Evolutionary conservation across 2,113 vertebrate genomes (phyloP).

Genomic region (Zootoca vivipara): DNA sequence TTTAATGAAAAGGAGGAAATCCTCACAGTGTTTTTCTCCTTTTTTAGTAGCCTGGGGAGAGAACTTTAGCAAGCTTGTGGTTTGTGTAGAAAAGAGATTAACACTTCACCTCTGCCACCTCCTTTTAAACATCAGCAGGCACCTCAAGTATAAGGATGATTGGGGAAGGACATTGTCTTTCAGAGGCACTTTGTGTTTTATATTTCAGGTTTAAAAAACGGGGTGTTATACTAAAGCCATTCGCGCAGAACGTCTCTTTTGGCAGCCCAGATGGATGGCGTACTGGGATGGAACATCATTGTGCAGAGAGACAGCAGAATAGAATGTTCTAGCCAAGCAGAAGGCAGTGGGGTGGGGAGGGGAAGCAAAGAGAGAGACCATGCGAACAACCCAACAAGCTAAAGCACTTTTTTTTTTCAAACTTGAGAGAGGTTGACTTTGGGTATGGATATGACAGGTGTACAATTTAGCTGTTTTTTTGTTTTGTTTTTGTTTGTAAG

Average conservation of each 20-base stretch:
- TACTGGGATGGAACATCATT: neutral
- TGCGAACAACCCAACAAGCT: neutral
- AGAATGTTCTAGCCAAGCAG: constrained; percentile 1
- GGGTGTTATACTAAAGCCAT: neutral
- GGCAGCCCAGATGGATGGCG: neutral
- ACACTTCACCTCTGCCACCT: neutral
- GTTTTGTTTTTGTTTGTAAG: too few relatives aligned
- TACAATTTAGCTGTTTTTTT: too few relatives aligned
- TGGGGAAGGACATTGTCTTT: neutral
- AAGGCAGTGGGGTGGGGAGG: neutral
- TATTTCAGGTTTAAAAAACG: neutral
- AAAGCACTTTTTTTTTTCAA: neutral
- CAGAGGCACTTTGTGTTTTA: neutral
- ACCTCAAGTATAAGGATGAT: neutral
- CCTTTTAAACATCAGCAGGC: neutral
- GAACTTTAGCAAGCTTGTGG: neutral
- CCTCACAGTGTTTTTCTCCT: neutral
- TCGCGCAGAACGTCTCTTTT: neutral
- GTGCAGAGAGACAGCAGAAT: neutral
- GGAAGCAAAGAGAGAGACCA: neutral
- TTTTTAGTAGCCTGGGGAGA: neutral
- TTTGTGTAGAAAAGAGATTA: neutral
- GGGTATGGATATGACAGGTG: neutral
- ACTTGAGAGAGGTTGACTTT: neutral
- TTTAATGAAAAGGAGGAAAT: too few relatives aligned